Evolutionary conservation across 2,797 vertebrate species (phyloP).

Genomic region (Gymnothorax javanicus): DNA sequence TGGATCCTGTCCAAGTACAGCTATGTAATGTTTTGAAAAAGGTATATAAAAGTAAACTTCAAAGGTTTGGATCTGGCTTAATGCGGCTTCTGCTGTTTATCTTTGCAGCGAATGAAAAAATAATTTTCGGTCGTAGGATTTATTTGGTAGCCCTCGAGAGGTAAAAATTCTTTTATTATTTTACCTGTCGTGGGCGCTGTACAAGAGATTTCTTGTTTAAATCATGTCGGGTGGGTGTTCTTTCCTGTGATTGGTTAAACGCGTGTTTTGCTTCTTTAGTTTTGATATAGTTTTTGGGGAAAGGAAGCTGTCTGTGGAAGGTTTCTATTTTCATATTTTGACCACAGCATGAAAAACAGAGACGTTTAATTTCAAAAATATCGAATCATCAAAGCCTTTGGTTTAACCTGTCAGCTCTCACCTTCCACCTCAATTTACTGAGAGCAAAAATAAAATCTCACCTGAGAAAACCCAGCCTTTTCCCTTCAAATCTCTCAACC

Average conservation of each 20-base stretch:
- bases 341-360: neutral
- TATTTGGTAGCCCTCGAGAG: slow-evolving; percentile 40
- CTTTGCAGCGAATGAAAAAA: slow-evolving; percentile 35
- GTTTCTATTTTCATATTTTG: slow-evolving; percentile 46
- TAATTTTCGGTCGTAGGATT: slow-evolving; percentile 42
- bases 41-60: slow-evolving; percentile 47
- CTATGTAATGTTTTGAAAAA: slow-evolving; percentile 43
- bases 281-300: slow-evolving; percentile 58
- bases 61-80: slow-evolving; percentile 25
- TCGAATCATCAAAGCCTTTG: slow-evolving; percentile 59
- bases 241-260: slow-evolving; percentile 41
- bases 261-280: slow-evolving; percentile 55
- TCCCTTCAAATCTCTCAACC: slow-evolving; percentile 40
- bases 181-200: neutral
- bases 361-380: slow-evolving; percentile 14
- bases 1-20: slow-evolving; percentile 45
- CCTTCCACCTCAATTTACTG: slow-evolving; percentile 47
- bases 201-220: slow-evolving; percentile 53
- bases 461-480: slow-evolving; percentile 51
- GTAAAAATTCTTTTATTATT: slow-evolving; percentile 23
- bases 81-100: slow-evolving; percentile 43
- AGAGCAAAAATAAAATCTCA: slow-evolving; percentile 62
- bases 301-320: slow-evolving; percentile 55
- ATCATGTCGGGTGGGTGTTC: neutral
- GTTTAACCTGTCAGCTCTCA: slow-evolving; percentile 58